A percentile compares a stretch with the other conserved stretches of the same genome.
Evolutionary conservation across 2,888 invertebrate genomes (phyloP).

Genomic region (Pachycephus smyrnensis): DNA sequence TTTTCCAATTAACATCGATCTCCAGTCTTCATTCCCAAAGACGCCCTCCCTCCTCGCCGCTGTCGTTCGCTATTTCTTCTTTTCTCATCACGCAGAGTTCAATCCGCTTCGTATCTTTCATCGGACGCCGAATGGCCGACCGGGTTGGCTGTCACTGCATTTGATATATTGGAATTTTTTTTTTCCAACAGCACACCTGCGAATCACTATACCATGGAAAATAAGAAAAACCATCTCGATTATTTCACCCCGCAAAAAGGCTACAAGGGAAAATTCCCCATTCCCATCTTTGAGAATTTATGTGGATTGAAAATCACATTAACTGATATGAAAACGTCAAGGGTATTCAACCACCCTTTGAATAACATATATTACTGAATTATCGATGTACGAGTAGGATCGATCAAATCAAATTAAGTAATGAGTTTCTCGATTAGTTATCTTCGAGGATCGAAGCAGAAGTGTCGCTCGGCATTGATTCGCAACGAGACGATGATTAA

Average conservation of each 20-base stretch:
- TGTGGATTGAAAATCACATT: neutral
- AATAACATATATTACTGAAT: neutral
- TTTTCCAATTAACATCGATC: neutral
- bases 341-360: neutral
- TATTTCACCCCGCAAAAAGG: neutral
- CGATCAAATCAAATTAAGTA: neutral
- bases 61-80: neutral
- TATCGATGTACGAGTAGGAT: neutral
- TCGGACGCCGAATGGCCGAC: neutral
- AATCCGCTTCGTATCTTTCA: neutral
- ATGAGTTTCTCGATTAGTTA: neutral
- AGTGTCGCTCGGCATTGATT: neutral
- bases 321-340: neutral
- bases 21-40: neutral
- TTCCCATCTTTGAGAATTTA: neutral
- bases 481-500: neutral
- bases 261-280: neutral
- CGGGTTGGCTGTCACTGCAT: neutral
- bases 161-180: neutral
- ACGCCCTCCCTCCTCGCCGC: neutral
- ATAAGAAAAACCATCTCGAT: neutral
- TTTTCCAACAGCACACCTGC: neutral
- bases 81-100: neutral
- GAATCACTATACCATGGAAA: neutral
- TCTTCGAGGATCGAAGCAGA: neutral